Evolutionary conservation across 2,888 invertebrate genomes (phyloP).

Genomic region (Amiota minor): DNA sequence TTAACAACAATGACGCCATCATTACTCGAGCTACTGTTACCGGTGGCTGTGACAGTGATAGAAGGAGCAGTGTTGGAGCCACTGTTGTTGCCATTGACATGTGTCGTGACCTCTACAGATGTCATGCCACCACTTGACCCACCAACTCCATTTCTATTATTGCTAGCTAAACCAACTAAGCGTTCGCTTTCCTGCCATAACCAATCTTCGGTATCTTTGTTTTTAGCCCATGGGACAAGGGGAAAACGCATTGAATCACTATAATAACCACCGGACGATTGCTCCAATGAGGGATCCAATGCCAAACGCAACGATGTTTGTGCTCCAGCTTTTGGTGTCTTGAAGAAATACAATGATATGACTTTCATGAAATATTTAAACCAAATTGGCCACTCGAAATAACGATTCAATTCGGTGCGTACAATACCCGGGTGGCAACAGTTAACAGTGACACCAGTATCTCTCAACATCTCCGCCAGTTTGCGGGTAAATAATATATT

Average conservation of each 20-base stretch:
- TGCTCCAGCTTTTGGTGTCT: constrained; percentile 70
- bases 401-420: constrained; percentile 82
- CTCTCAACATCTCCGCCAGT: constrained; percentile 79
- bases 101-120: constrained; percentile 29
- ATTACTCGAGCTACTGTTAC: neutral
- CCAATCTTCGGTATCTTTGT: constrained; percentile 76
- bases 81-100: neutral
- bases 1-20: constrained; percentile 14
- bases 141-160: constrained; percentile 37
- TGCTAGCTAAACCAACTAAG: constrained; percentile 62
- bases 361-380: constrained; percentile 54
- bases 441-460: constrained; percentile 78
- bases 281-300: constrained; percentile 68
- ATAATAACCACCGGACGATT: constrained; percentile 71
- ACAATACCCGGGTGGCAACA: constrained; percentile 84
- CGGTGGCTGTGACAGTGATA: neutral
- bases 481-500: constrained; percentile 84
- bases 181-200: constrained; percentile 77
- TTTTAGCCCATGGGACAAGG: constrained; percentile 75
- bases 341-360: constrained; percentile 60
- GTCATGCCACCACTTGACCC: constrained; percentile 2
- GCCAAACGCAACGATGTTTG: constrained; percentile 70
- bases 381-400: constrained; percentile 52
- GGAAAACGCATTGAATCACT: constrained; percentile 77
- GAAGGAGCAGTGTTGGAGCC: neutral